phyloP scores from a whole-genome alignment of 2,113 vertebrate species.

The Nansenia antarctica region DNA sequence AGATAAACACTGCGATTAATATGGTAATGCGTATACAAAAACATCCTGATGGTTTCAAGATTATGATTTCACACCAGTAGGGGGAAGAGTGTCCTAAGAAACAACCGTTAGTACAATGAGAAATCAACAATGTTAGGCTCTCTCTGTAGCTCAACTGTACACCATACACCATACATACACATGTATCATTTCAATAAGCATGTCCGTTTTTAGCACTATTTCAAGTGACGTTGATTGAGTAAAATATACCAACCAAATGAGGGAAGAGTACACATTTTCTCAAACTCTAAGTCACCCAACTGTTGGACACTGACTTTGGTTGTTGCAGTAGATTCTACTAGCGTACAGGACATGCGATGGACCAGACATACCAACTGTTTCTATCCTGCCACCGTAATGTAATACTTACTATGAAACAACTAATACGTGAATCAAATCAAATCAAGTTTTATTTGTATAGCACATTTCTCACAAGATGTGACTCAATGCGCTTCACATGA shows the following conservation, averaged over 20 bases:
- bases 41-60: conserved; percentile 24
- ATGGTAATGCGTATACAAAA: conserved; percentile 57
- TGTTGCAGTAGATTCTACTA: neutral
- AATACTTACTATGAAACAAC: neutral
- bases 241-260: neutral
- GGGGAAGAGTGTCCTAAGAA: conserved; percentile 78
- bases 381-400: neutral
- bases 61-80: conserved; percentile 74
- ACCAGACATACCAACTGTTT: neutral
- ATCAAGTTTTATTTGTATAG: too few relatives aligned
- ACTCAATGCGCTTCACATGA: too few relatives aligned
- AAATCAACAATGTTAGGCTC: conserved; percentile 38
- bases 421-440: too few relatives aligned
- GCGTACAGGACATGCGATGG: too few relatives aligned
- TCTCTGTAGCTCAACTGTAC: neutral
- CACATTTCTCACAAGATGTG: too few relatives aligned
- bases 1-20: conserved; percentile 57
- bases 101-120: conserved; percentile 49
- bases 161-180: neutral
- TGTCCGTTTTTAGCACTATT: neutral
- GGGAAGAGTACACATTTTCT: neutral
- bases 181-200: neutral
- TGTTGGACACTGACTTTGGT: neutral
- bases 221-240: neutral
- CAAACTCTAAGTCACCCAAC: neutral